phyloP scores from a whole-genome alignment of 2,888 invertebrate species.

The Dexiosoma caninum region DNA sequence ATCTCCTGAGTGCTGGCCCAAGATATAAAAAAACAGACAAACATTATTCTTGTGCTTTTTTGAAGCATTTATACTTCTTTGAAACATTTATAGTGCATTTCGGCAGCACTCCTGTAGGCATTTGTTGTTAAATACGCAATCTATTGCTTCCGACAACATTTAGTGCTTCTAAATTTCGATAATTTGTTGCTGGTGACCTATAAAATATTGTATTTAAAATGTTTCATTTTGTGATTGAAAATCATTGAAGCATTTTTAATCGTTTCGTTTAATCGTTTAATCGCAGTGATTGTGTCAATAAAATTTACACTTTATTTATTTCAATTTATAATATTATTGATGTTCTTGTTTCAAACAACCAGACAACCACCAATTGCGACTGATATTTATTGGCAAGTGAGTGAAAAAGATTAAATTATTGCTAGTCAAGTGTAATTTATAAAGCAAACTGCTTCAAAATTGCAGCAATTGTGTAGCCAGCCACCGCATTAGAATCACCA shows the following conservation, averaged over 20 bases:
- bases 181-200: too few relatives aligned
- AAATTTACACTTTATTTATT: conserved; percentile 47
- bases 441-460: conserved; percentile 47
- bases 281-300: conserved; percentile 59
- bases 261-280: conserved; percentile 37
- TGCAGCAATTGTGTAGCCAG: neutral
- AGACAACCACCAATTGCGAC: conserved; percentile 16
- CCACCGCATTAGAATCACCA: neutral
- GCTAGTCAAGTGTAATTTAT: conserved; percentile 50
- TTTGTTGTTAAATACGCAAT: too few relatives aligned
- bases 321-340: conserved; percentile 29
- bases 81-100: too few relatives aligned
- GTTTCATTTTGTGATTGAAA: neutral
- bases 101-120: too few relatives aligned
- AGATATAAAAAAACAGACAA: too few relatives aligned
- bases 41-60: too few relatives aligned
- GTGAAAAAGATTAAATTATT: conserved; percentile 45
- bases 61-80: too few relatives aligned
- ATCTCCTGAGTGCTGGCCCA: too few relatives aligned
- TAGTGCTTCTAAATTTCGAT: too few relatives aligned
- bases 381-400: conserved; percentile 27
- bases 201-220: too few relatives aligned
- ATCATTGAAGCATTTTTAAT: conserved; percentile 41
- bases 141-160: too few relatives aligned
- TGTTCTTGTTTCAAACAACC: neutral